Evolutionary conservation across 2,113 vertebrate species (phyloP).

Genomic region (Myotis yumanensis): DNA sequence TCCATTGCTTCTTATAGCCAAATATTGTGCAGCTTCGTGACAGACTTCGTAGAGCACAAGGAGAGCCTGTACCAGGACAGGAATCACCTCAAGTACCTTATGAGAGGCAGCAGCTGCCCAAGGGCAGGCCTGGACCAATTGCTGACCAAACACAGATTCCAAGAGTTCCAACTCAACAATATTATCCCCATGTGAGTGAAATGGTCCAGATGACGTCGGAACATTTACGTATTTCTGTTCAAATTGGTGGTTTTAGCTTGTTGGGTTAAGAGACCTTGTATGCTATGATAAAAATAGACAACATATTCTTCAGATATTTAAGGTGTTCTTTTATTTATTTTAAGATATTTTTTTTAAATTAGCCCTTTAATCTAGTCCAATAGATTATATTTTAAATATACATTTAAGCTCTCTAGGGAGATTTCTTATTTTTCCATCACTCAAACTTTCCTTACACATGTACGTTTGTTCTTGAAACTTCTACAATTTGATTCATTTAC

Average conservation of each 20-base stretch:
- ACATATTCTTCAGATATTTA: not conserved
- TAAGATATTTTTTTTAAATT: not conserved
- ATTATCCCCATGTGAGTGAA: slow-evolving; percentile 85
- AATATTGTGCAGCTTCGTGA: slow-evolving; percentile 90
- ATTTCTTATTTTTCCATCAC: not conserved
- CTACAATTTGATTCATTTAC: not conserved
- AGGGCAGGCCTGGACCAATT: slow-evolving; percentile 73
- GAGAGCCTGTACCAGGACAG: slow-evolving; percentile 81
- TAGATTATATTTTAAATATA: not conserved
- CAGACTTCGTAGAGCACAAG: slow-evolving; percentile 91
- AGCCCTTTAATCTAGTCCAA: not conserved
- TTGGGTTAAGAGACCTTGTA: not conserved
- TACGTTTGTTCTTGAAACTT: not conserved
- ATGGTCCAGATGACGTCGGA: not conserved
- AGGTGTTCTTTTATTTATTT: not conserved
- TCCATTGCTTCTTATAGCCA: slow-evolving; percentile 80
- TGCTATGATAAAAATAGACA: not conserved
- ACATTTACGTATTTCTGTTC: not conserved
- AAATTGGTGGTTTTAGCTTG: not conserved
- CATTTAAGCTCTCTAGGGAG: not conserved
- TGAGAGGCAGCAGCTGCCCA: slow-evolving; percentile 73
- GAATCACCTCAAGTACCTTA: slow-evolving; percentile 46
- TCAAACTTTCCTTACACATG: not conserved
- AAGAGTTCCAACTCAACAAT: slow-evolving; percentile 82
- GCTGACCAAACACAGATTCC: slow-evolving; percentile 79